Percentiles rank a stretch among this genome's conserved stretches.
Conservation (phyloP, 2,888 invertebrate species). For the Apamea monoglypha region DNA sequence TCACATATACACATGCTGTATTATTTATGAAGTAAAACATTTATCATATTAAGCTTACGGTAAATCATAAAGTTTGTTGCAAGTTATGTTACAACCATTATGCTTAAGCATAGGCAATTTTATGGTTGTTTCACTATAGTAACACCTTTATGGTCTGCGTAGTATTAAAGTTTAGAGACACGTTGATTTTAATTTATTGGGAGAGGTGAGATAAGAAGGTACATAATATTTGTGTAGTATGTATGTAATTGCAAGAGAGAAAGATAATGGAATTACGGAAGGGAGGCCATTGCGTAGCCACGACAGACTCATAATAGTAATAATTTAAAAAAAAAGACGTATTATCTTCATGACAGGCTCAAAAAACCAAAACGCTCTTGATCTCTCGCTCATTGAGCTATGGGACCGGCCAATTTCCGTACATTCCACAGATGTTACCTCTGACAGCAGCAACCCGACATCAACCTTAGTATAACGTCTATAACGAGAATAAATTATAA, state of each 20-base stretch:
- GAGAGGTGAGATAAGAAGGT: not conserved
- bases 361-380: not conserved
- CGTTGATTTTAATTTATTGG: not conserved
- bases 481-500: no score
- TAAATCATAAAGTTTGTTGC: conserved; percentile 63
- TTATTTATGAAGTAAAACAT: conserved; percentile 33
- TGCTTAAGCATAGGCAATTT: conserved; percentile 65
- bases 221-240: not conserved
- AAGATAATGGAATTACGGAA: not conserved
- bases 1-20: conserved; percentile 4
- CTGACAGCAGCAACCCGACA: no score
- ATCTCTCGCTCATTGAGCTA: not conserved
- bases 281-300: not conserved
- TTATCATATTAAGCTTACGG: conserved; percentile 50
- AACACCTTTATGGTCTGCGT: conserved; percentile 55
- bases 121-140: conserved; percentile 62
- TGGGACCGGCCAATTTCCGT: not conserved
- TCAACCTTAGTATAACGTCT: no score
- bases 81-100: conserved; percentile 61
- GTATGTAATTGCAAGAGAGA: not conserved
- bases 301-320: not conserved
- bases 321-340: not conserved
- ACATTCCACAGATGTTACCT: no score
- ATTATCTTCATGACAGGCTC: not conserved
- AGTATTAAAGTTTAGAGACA: not conserved